Conservation (phyloP, 2,888 invertebrate species). For the Dicroscelio sp. region DNA sequence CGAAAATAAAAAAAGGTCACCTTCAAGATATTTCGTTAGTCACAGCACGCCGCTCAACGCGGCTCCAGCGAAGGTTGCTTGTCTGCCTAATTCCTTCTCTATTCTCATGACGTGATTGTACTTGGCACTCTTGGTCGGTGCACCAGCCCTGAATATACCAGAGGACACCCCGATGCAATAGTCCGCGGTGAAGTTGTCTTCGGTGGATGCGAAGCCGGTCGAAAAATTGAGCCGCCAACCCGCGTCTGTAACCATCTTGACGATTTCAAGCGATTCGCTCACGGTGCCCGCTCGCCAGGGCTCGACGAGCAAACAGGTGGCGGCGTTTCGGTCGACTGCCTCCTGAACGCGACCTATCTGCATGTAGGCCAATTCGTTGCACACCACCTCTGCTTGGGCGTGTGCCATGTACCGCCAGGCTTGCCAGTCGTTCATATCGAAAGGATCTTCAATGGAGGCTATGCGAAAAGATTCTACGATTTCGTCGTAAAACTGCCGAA, state of each 20-base stretch:
- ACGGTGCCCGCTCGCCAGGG: conserved; percentile 89
- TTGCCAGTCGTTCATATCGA: conserved; percentile 89
- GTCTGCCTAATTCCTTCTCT: conserved; percentile 89
- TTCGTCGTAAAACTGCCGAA: too few relatives aligned
- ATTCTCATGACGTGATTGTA: conserved; percentile 90
- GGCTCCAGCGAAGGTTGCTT: conserved; percentile 87
- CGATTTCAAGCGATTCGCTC: conserved; percentile 89
- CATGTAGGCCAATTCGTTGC: conserved; percentile 89
- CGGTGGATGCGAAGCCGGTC: conserved; percentile 89
- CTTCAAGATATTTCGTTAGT: too few relatives aligned
- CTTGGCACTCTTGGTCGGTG: conserved; percentile 88
- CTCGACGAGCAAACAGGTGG: conserved; percentile 88
- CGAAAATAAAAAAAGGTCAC: too few relatives aligned
- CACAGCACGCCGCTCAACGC: too few relatives aligned
- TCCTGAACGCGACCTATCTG: conserved; percentile 89
- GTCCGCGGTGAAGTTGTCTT: conserved; percentile 90
- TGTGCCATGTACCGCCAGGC: conserved; percentile 88
- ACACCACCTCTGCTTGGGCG: conserved; percentile 88
- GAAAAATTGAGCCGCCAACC: conserved; percentile 88
- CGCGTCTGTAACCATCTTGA: conserved; percentile 87
- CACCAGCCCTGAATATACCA: conserved; percentile 90
- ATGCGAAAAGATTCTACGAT: conserved; percentile 88
- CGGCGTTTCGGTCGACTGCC: conserved; percentile 87
- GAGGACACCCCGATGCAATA: conserved; percentile 89
- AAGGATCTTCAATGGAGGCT: conserved; percentile 90